Conservation (phyloP, 2,888 invertebrate species). For the Napeogenes sylphis region DNA sequence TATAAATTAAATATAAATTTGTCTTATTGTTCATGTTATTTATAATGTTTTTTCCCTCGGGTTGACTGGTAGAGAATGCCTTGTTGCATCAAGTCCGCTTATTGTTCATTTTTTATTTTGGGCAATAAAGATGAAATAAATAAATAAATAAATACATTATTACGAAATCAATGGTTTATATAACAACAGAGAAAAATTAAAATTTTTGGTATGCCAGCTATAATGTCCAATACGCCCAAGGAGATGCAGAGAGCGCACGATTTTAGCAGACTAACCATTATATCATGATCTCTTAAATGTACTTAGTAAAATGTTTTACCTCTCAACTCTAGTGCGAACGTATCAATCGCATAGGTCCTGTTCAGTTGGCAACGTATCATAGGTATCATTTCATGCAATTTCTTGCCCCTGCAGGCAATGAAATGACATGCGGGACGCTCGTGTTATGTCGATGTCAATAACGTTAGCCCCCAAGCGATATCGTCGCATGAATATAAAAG, state of each 20-base stretch:
- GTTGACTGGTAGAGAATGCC: too few species aligned
- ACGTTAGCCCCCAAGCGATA: constrained; percentile 48
- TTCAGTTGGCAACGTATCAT: constrained; percentile 44
- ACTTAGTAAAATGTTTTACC: neutral
- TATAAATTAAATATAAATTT: too few species aligned
- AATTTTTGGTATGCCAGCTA: constrained; percentile 68
- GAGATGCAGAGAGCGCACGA: constrained; percentile 54
- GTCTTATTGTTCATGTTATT: too few species aligned
- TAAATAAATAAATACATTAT: too few species aligned
- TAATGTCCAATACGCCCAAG: constrained; percentile 67
- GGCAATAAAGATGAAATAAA: too few species aligned
- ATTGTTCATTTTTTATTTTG: too few species aligned
- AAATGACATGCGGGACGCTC: constrained; percentile 65
- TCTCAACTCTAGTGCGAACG: neutral
- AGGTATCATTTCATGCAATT: constrained; percentile 68
- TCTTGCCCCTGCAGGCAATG: constrained; percentile 66
- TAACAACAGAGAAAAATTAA: constrained; percentile 62
- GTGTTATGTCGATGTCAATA: constrained; percentile 62
- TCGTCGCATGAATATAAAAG: constrained; percentile 44
- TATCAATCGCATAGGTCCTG: constrained; percentile 35
- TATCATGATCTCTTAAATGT: constrained; percentile 34
- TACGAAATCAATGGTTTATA: constrained; percentile 33
- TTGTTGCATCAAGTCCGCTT: too few species aligned
- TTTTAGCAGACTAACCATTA: constrained; percentile 41
- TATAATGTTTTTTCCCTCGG: too few species aligned